Conservation (phyloP, 2,113 vertebrate genomes). For the Chiloscyllium plagiosum region DNA sequence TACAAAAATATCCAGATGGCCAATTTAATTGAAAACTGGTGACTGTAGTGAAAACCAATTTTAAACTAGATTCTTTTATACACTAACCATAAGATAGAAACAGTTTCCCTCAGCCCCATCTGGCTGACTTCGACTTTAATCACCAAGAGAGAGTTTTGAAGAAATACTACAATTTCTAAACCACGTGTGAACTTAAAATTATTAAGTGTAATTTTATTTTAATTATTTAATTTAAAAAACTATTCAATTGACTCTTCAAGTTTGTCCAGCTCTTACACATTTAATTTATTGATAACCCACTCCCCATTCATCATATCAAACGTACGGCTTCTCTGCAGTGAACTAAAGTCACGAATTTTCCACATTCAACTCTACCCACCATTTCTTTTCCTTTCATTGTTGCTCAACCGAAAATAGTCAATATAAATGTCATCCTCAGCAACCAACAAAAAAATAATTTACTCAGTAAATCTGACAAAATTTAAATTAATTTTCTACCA, state of each 20-base stretch:
- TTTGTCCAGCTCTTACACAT: neutral
- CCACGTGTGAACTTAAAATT: neutral
- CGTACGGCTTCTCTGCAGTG: neutral
- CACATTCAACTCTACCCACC: neutral
- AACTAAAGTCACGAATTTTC: neutral
- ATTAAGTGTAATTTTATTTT: neutral
- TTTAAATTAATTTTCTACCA: neutral
- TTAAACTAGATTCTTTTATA: neutral
- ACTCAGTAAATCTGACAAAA: neutral
- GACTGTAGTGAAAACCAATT: neutral
- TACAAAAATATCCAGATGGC: neutral
- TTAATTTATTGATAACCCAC: neutral
- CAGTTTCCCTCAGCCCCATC: neutral
- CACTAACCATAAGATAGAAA: neutral
- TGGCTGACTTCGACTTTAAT: neutral
- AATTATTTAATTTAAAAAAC: neutral
- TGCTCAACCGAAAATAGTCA: neutral
- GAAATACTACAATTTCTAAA: neutral
- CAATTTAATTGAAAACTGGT: neutral
- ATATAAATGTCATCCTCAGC: neutral
- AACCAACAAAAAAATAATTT: neutral
- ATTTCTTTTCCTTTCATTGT: neutral
- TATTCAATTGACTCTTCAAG: neutral
- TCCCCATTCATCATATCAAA: neutral
- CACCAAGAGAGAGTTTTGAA: too few species aligned